phyloP scores from a whole-genome alignment of 30 jellyfish, hydroid and myxozoan species.

The Mastigias papua region DNA sequence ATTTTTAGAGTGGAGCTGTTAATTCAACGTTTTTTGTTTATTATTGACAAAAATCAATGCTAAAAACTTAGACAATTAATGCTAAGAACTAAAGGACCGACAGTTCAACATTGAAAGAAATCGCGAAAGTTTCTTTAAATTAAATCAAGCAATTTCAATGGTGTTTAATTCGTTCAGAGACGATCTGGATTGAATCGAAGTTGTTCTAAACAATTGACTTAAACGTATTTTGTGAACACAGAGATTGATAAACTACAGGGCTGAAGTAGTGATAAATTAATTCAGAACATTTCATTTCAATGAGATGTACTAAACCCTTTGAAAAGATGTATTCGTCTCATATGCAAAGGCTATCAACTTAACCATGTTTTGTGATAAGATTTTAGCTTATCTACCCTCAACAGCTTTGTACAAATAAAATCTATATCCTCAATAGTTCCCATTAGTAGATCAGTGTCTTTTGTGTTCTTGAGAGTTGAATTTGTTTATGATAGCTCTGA shows the following conservation, averaged over 20 bases:
- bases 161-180: conserved; percentile 33
- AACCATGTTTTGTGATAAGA: not conserved
- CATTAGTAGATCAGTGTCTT: no score
- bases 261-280: not conserved
- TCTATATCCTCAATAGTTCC: not conserved
- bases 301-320: not conserved
- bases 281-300: not conserved
- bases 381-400: not conserved
- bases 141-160: conserved; percentile 23
- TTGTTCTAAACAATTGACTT: conserved; percentile 10
- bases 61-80: conserved; percentile 37
- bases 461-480: no score
- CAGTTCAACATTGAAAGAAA: conserved; percentile 14
- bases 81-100: conserved; percentile 34
- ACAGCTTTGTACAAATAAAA: not conserved
- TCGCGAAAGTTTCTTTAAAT: conserved; percentile 23
- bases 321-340: not conserved
- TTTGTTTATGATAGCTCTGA: no score
- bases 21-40: conserved; percentile 9
- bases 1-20: not conserved
- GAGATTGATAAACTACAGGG: not conserved
- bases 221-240: not conserved
- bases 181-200: not conserved
- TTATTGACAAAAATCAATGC: conserved; percentile 28
- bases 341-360: not conserved